Conservation (phyloP, 53 echinoderm and acorn worm species). For the Crossaster papposus region DNA sequence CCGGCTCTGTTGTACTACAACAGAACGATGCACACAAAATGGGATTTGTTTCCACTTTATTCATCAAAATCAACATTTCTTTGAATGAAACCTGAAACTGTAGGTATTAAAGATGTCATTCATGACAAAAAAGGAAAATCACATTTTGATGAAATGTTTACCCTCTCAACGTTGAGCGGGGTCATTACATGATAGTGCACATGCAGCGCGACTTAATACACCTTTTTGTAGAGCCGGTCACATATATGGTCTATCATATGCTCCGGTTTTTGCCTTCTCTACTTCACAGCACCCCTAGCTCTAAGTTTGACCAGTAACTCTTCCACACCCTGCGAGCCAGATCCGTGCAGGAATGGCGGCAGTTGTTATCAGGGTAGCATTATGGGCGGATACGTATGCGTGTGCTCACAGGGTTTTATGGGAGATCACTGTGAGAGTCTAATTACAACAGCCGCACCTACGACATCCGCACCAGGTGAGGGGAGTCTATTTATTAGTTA, state of each 20-base stretch:
- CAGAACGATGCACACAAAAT: too few relatives aligned
- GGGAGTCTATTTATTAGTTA: not conserved
- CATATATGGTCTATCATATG: not conserved
- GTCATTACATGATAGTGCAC: too few relatives aligned
- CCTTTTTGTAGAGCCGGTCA: too few relatives aligned
- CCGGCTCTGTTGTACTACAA: too few relatives aligned
- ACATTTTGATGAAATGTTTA: too few relatives aligned
- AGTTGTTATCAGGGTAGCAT: constrained; percentile 27
- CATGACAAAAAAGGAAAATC: too few relatives aligned
- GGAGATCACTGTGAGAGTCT: constrained; percentile 42
- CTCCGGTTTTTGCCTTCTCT: not conserved
- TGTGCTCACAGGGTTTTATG: constrained; percentile 31
- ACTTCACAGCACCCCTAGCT: not conserved
- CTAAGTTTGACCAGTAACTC: not conserved
- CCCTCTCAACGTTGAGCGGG: too few relatives aligned
- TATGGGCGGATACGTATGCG: constrained; percentile 11
- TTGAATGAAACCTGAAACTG: too few relatives aligned
- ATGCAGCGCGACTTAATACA: too few relatives aligned
- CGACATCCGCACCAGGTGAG: constrained; percentile 21
- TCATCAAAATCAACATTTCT: too few relatives aligned
- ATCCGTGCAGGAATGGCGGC: constrained; percentile 65
- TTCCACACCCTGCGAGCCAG: not conserved
- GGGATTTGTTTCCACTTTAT: too few relatives aligned
- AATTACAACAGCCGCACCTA: not conserved
- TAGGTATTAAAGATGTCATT: too few relatives aligned